Evolutionary conservation across 2,113 vertebrate species (phyloP), one percentile per base, ranked within the genome.

Genomic region (Petroica traversi): DNA sequence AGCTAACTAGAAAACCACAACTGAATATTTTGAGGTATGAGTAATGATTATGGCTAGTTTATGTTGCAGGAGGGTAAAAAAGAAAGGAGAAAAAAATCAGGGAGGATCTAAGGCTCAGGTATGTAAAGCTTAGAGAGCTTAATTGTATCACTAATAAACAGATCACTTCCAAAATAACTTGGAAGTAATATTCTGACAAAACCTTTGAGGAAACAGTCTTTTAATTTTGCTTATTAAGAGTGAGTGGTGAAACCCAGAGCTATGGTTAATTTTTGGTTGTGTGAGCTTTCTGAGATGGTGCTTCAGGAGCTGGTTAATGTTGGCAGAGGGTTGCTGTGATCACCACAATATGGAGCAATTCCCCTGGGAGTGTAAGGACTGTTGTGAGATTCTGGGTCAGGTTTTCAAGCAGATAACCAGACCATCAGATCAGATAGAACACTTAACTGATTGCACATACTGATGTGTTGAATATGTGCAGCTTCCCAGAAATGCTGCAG

Each of bases 1-100:
- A 79, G 31, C 63, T 59, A 72, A 61, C 48, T 87, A 61, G 87
- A 75, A 95, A 96, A 41, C 45, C 77, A 87, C 73, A 93, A 81
- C 23, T 54, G n/a, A n/a, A n/a, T n/a, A n/a, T n/a, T n/a, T n/a
- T n/a, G n/a, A n/a, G n/a, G n/a, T n/a, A 62, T 81, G 75, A 77
- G 80, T 91, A 89, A 94, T 72, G 45, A 26, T 68, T 78, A 69
- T 58, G 76, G 29, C 34, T 89, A 89, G 22, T 63, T 94, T 74
- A 33, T 82, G 25, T 41, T 75, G 24, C 28, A 59, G 19, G 43
- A 31, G 28, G 16, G 17, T 46, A 36, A 3, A 23, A 31, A 51
- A n/a, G n/a, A 43, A 19, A 4, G 2, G 11, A 14, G 14, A 9
- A 43, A 43, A 72, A 71, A 57, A 6, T 3, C 5, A 67, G 34